These are phyloP conservation scores for Drosophila mayaguana DNA, from an alignment of 2,888 invertebrate species.

Conservation along the genomic window DNA sequence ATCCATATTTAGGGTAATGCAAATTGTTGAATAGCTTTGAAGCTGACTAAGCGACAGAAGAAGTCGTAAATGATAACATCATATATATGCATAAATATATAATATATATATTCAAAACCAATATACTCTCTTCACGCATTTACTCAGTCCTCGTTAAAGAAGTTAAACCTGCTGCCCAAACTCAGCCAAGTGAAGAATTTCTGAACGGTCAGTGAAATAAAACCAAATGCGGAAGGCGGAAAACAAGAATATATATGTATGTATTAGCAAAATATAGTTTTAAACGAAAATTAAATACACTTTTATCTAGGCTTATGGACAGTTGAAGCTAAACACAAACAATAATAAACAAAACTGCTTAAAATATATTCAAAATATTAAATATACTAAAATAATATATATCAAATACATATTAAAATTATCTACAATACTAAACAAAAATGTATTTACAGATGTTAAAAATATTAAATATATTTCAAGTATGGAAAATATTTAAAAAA, in stretches of 20 bases:
- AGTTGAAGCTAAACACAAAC: too few species aligned
- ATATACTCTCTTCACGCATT: neutral
- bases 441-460: too few species aligned
- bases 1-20: too few species aligned
- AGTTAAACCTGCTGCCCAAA: constrained; percentile 56
- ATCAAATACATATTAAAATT: too few species aligned
- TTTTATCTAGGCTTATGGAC: neutral
- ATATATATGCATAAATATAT: neutral
- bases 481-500: too few species aligned
- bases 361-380: too few species aligned
- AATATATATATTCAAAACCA: neutral
- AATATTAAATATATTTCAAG: too few species aligned
- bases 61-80: neutral
- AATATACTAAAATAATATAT: too few species aligned
- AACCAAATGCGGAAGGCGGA: constrained; percentile 48
- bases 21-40: too few species aligned
- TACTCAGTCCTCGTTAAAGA: constrained; percentile 48
- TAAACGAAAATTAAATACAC: constrained; percentile 17
- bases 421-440: too few species aligned
- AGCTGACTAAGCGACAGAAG: too few species aligned
- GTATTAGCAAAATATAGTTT: neutral
- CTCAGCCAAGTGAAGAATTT: constrained; percentile 68
- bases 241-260: constrained; percentile 1
- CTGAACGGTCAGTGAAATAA: constrained; percentile 69
- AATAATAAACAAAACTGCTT: too few species aligned